phyloP scores from a whole-genome alignment of 2,797 vertebrate genomes.

The Tolypeutes matacus region DNA sequence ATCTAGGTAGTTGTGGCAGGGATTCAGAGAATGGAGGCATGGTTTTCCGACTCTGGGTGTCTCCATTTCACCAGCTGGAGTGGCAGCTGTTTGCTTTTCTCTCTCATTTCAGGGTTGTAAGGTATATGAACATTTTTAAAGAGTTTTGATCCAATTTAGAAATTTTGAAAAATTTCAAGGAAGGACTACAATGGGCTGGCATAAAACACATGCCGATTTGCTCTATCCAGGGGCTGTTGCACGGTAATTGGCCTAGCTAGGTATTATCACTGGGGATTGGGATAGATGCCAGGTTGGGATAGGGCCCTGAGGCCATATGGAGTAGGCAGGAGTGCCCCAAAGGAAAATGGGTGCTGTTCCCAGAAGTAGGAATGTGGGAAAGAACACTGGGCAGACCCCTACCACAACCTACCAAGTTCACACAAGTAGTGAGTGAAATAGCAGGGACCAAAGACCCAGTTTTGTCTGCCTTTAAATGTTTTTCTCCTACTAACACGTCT shows the following conservation, averaged over 20 bases:
- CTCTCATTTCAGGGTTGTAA: conserved; percentile 10
- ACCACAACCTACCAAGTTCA: neutral
- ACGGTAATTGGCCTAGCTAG: neutral
- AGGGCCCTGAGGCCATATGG: neutral
- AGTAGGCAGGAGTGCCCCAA: neutral
- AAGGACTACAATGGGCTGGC: neutral
- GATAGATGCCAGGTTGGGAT: neutral
- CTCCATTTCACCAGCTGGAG: conserved; percentile 5
- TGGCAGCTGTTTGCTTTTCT: conserved; percentile 40
- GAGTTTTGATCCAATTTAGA: conserved; percentile 31
- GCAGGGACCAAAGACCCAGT: neutral
- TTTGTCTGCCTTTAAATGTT: neutral
- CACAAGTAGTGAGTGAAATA: conserved; percentile 9
- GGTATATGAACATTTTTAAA: conserved; percentile 5
- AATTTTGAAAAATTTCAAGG: neutral
- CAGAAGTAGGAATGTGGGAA: neutral
- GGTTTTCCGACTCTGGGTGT: conserved; percentile 7
- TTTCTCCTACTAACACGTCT: conserved; percentile 42
- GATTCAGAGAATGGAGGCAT: too few species aligned
- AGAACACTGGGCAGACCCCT: neutral
- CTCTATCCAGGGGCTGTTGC: neutral
- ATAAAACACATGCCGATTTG: neutral
- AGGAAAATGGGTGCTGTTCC: neutral
- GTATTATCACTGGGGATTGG: neutral
- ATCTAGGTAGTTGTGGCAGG: conserved; percentile 31